A percentile compares a stretch with the other conserved stretches of the same genome.
phyloP scores from a whole-genome alignment of 2,888 invertebrate species.

The Clistopyga incitator region DNA sequence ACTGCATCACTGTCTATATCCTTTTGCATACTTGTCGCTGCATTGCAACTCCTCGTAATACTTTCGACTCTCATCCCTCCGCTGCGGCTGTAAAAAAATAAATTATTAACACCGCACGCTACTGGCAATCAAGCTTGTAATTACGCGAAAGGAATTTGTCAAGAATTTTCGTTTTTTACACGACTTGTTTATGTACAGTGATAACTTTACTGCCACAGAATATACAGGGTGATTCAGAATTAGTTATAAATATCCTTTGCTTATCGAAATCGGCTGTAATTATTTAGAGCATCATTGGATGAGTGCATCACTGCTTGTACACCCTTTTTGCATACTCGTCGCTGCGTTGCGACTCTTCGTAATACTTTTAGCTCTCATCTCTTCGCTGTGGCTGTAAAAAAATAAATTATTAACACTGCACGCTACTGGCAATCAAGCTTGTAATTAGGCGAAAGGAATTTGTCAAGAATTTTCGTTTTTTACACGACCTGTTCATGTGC shows the following conservation, averaged over 20 bases:
- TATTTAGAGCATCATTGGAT: no score
- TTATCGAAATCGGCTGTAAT: no score
- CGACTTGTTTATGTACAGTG: not conserved
- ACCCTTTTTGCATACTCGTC: slow-evolving; percentile 17
- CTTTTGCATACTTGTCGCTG: slow-evolving; percentile 13
- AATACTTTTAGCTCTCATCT: slow-evolving; percentile 1
- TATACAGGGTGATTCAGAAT: not conserved
- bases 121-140: slow-evolving; percentile 8
- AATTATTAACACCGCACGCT: slow-evolving; percentile 13
- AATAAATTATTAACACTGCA: slow-evolving; percentile 28
- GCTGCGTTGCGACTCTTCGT: not conserved
- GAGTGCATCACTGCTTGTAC: slow-evolving; percentile 45
- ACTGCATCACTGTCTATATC: slow-evolving; percentile 47
- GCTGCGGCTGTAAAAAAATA: slow-evolving; percentile 11
- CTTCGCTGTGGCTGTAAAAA: not conserved
- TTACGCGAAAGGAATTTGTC: slow-evolving; percentile 12
- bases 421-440: not conserved
- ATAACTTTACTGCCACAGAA: not conserved
- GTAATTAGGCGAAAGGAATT: slow-evolving; percentile 20
- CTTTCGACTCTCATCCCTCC: not conserved
- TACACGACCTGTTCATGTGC: not conserved
- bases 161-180: not conserved
- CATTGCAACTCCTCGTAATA: not conserved
- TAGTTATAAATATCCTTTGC: no score
- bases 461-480: not conserved